These are phyloP conservation scores for Uromys caudimaculatus DNA, from an alignment of 2,797 vertebrate genomes.

Conservation along the genomic window DNA sequence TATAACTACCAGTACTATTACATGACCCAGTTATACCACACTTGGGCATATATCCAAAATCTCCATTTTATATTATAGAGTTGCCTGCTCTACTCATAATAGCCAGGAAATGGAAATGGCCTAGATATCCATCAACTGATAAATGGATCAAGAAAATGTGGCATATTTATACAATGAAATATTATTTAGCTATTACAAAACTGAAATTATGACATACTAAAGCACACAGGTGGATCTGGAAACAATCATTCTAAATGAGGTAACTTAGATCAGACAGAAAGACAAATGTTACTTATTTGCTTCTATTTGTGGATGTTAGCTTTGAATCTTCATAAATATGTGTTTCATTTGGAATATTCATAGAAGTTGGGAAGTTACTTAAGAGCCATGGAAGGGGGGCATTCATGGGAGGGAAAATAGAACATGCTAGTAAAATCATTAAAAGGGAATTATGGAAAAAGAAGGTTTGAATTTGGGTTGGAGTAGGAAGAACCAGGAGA, in stretches of 20 bases:
- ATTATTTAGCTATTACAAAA: neutral
- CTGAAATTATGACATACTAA: neutral
- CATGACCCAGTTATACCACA: neutral
- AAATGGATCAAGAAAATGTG: neutral
- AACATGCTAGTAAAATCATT: neutral
- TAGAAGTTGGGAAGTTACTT: neutral
- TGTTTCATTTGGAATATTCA: neutral
- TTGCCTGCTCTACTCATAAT: neutral
- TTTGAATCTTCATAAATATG: neutral
- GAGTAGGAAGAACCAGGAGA: neutral
- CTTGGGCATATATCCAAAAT: neutral
- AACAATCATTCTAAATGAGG: neutral
- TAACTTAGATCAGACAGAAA: neutral
- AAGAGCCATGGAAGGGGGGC: neutral
- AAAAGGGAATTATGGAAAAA: neutral
- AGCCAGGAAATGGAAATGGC: neutral
- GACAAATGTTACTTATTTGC: neutral
- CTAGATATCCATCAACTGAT: neutral
- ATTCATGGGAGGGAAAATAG: neutral
- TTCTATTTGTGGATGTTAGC: neutral
- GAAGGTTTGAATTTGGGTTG: neutral
- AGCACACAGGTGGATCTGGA: neutral
- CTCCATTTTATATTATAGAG: neutral
- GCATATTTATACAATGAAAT: neutral
- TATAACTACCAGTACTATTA: neutral